Base-by-base conservation (phyloP, 2,888 invertebrate species). In the Dione vanillae region DNA sequence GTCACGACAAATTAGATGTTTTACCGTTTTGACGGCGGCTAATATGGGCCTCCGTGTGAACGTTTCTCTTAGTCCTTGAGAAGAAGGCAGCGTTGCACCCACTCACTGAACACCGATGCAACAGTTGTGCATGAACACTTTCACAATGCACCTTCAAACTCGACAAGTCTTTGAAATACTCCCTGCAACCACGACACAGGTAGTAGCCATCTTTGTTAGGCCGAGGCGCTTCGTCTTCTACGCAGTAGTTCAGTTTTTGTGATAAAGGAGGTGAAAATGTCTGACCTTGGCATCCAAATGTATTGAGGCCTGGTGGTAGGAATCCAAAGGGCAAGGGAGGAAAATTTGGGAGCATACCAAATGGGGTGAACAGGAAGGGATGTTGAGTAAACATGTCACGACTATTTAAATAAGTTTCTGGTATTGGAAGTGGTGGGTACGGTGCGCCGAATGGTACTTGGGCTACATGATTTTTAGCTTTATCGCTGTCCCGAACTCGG, bases 41-140 rank as follows among this genome's bases (percentile, higher is more conserved):
- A 6, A 88, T 83, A 75, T 96, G 95, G 77, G 95, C 95, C 79
- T 96, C 96, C 72, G 96, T 95, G 87, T 97, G 97, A 62, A 95
- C 94, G 83, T 97, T 97, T 73, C 97, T 94, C 77, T 96, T 96
- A 75, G 96, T 96, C 78, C 96, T 94, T 12, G 97, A 96, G 73
- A 96, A 95, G 88, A 97, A 97, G 61, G 96, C 95, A 78, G 96
- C 96, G 64, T 95, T 95, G 87, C 97, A 97, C 14, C 96, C 96
- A 70, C 94, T 94, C 64, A 96, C 93, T n/a, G 96, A 95, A 89
- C 97, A 97, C 74, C 95, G 94, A 80, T 95, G 96, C 89, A 96
- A 94, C 70, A 96, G 96, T 70, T 95, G 94, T 43, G 92, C 85
- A 82, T 97, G 97, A 62, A 94, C 89, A 74, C 92, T 94, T 85